Percentiles rank a stretch among this genome's conserved stretches.
Evolutionary conservation across 2,797 vertebrate species (phyloP).

Genomic region (Lithobates pipiens): DNA sequence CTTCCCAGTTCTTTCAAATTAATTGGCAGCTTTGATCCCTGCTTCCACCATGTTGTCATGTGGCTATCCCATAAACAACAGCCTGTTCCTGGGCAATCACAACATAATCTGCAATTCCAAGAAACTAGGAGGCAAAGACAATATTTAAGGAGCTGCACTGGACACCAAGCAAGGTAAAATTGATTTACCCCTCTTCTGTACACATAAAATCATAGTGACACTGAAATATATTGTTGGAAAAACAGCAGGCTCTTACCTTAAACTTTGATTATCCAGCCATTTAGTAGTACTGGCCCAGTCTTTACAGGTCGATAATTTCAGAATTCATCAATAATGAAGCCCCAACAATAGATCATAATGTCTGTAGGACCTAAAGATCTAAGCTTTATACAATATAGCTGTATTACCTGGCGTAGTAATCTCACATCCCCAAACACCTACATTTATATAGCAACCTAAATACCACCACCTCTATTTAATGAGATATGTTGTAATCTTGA

Average conservation of each 20-base stretch:
- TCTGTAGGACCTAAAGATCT: not conserved
- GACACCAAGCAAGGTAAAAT: too few species aligned
- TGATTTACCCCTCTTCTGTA: too few species aligned
- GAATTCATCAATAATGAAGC: not conserved
- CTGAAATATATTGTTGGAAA: not conserved
- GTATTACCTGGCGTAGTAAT: not conserved
- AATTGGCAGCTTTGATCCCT: too few species aligned
- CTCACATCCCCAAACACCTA: not conserved
- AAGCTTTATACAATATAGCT: not conserved
- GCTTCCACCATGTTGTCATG: too few species aligned
- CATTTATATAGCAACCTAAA: not conserved
- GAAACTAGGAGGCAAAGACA: too few species aligned
- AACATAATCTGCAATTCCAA: too few species aligned
- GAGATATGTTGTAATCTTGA: conserved; percentile 26
- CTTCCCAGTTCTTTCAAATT: too few species aligned
- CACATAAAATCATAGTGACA: too few species aligned
- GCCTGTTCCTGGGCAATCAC: too few species aligned
- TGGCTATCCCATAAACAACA: too few species aligned
- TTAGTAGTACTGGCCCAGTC: not conserved
- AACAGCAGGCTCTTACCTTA: not conserved
- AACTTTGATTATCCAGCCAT: not conserved
- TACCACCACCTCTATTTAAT: conserved; percentile 13
- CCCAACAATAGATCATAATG: not conserved
- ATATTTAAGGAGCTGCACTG: too few species aligned
- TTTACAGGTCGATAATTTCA: not conserved